A percentile compares a stretch with the other conserved stretches of the same genome.
phyloP scores from a whole-genome alignment of 2,113 vertebrate species.

The Dromaius novaehollandiae region DNA sequence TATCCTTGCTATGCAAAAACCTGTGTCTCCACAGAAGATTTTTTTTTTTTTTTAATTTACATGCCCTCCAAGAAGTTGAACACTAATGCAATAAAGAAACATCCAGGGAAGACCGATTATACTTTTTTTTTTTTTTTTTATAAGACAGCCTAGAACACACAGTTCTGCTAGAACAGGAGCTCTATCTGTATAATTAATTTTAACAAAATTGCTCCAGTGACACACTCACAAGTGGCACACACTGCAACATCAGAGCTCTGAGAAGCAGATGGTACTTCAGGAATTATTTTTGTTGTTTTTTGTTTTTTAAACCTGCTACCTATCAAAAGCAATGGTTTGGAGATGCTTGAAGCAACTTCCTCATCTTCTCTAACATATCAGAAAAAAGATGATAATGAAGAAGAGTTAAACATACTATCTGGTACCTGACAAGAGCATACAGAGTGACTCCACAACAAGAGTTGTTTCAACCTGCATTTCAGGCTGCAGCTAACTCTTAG shows the following conservation, averaged over 20 bases:
- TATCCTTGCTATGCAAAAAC: neutral
- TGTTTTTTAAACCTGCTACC: neutral
- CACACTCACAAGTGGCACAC: neutral
- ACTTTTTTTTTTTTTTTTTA: neutral
- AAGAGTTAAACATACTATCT: neutral
- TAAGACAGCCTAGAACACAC: neutral
- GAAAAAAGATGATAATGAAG: too few species aligned
- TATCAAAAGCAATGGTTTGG: neutral
- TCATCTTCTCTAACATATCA: too few species aligned
- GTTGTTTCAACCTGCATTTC: too few species aligned
- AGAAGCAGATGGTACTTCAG: neutral
- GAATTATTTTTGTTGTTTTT: neutral
- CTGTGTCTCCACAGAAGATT: neutral
- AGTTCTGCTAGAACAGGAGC: neutral
- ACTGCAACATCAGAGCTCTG: accelerated
- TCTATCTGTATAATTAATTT: neutral
- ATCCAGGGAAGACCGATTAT: neutral
- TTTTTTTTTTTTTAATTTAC: neutral
- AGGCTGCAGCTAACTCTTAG: neutral
- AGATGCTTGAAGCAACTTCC: neutral
- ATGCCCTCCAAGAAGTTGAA: neutral
- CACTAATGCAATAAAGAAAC: neutral
- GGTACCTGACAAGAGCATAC: neutral
- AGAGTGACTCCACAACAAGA: neutral
- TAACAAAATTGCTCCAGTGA: neutral